Evolutionary conservation across 2,113 vertebrate species (phyloP).

Genomic region (Lycocorax pyrrhopterus): DNA sequence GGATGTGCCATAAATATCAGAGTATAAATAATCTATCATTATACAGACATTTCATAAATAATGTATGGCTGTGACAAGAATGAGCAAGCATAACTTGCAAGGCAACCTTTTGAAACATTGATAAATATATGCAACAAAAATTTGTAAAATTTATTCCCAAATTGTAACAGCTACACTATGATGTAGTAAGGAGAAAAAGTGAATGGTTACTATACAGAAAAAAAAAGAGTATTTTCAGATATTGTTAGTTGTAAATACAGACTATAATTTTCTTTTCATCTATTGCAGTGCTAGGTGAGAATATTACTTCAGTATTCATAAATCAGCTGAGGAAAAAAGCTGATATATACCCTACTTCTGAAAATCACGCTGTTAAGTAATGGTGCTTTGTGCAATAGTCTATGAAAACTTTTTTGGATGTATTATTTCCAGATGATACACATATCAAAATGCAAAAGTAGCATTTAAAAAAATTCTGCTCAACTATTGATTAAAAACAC

Average conservation of each 20-base stretch:
- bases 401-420: background rate
- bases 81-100: background rate
- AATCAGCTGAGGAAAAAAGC: background rate
- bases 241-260: background rate
- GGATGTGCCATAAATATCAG: conserved; percentile 34
- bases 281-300: background rate
- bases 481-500: background rate
- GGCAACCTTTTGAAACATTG: conserved; percentile 13
- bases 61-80: conserved; percentile 20
- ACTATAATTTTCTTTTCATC: background rate
- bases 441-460: background rate
- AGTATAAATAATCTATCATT: conserved; percentile 52
- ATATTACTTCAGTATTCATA: background rate
- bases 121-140: background rate
- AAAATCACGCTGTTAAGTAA: background rate
- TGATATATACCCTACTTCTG: background rate
- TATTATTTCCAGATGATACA: background rate
- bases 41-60: conserved; percentile 41
- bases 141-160: background rate
- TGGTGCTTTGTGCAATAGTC: background rate
- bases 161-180: background rate
- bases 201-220: background rate
- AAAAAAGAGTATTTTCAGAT: background rate
- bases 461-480: background rate
- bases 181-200: background rate